Evolutionary conservation across 2,113 vertebrate species (phyloP).

Genomic region (Glaucomys volans): DNA sequence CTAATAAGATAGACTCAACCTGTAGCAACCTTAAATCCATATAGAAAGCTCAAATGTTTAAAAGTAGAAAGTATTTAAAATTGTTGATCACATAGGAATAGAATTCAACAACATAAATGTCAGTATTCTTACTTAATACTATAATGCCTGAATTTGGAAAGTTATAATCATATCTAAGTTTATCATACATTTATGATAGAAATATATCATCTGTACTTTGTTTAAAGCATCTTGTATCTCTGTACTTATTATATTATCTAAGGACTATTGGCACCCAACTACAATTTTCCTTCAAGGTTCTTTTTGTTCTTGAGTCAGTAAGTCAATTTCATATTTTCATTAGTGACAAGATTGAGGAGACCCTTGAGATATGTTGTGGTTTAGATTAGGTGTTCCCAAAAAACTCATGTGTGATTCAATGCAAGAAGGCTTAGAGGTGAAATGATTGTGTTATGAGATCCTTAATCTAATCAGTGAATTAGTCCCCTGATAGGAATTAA

Average conservation of each 20-base stretch:
- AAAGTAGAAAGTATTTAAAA: not conserved
- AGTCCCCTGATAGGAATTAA: too few relatives aligned
- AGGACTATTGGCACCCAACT: not conserved
- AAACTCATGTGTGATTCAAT: too few relatives aligned
- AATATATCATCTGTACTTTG: not conserved
- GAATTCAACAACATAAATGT: not conserved
- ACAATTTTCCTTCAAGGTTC: not conserved
- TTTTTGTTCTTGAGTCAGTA: not conserved
- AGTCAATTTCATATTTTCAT: not conserved
- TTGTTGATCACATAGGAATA: not conserved
- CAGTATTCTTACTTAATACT: not conserved
- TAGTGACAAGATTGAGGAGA: not conserved
- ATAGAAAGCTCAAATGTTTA: not conserved
- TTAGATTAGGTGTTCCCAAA: too few relatives aligned
- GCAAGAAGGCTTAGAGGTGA: too few relatives aligned
- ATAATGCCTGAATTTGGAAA: not conserved
- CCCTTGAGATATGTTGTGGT: not conserved
- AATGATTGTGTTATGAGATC: too few relatives aligned
- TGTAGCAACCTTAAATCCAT: not conserved
- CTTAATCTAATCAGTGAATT: too few relatives aligned
- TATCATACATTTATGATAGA: not conserved
- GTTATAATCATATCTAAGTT: not conserved
- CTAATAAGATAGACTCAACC: not conserved
- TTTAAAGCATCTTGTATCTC: not conserved
- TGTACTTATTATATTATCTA: not conserved